Base-by-base conservation (phyloP, 2,888 invertebrate genomes). In the Clostera curtula region DNA sequence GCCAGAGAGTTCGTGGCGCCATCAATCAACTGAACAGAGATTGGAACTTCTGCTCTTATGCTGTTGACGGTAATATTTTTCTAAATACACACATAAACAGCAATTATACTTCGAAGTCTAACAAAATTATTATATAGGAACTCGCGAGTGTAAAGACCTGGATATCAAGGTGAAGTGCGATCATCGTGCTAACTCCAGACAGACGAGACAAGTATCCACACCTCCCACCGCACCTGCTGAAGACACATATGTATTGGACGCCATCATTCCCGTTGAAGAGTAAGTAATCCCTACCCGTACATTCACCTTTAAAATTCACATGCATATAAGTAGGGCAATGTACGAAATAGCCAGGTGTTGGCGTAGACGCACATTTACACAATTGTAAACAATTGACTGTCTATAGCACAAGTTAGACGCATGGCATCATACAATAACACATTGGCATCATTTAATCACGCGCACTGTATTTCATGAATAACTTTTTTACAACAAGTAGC, bases 31-130 rank as follows among this genome's bases (percentile, higher is more conserved):
- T 97, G 27, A 97, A 98, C 69, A 89, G 95, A 50, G 95, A 97
- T 58, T 98, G 97, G 97, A 94, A 95, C 86, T 94, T 97, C 91
- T 97, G 97, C 67, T 95, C 96, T 0, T 93, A 95, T 65, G 90
- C 93, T 34, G 87, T 90, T 22, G 93, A 95, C 77, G 95, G 96
- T 88, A 67, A 49, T 41, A 25, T 17, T 12, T 11, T 9, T 12
- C 5, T 20, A 12, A 19, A n/a, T 22, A 18, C n/a, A n/a, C n/a
- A n/a, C n/a, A n/a, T n/a, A n/a, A n/a, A n/a, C n/a, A n/a, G n/a
- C n/a, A n/a, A n/a, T n/a, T n/a, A n/a, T n/a, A n/a, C n/a, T n/a
- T n/a, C n/a, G n/a, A n/a, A n/a, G n/a, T n/a, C 6, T 2, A 15
- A 23, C 7, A 2, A 9, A 23, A 10, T 3, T 15, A 15, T 24